Evolutionary conservation across 53 echinoderm and acorn worm genomes (phyloP).

Genomic region (Paelopatides confundens): DNA sequence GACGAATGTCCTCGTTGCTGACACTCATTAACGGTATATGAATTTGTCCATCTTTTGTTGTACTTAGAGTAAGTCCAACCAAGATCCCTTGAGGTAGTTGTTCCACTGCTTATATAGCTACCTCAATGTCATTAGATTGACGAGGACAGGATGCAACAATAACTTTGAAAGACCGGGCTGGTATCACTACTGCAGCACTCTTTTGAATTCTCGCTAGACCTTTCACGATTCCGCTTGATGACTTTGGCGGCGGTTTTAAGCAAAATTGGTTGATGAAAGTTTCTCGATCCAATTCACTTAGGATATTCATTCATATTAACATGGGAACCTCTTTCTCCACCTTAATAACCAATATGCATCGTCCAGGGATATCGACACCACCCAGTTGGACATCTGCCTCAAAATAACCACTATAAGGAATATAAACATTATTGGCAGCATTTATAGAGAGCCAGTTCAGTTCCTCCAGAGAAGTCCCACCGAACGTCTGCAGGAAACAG

Average conservation of each 20-base stretch:
- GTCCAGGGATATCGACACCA: not conserved
- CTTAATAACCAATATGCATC: slow-evolving; percentile 13
- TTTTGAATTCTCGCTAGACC: not conserved
- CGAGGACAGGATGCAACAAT: not conserved
- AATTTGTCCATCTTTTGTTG: not conserved
- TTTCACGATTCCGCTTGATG: too few species aligned
- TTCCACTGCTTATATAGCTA: not conserved
- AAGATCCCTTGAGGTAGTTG: slow-evolving; percentile 7
- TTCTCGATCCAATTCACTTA: not conserved
- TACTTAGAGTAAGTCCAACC: not conserved
- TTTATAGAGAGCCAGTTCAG: not conserved
- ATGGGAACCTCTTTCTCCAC: not conserved
- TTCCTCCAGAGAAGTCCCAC: not conserved
- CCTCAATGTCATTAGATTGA: not conserved
- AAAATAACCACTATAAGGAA: slow-evolving; percentile 12
- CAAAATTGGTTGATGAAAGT: not conserved
- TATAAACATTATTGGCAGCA: not conserved
- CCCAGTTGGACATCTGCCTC: slow-evolving; percentile 4
- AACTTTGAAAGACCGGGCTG: not conserved
- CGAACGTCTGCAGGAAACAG: not conserved
- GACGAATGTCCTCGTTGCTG: not conserved
- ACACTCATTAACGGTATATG: slow-evolving; percentile 8
- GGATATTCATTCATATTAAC: slow-evolving; percentile 44
- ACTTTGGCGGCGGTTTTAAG: not conserved
- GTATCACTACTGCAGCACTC: not conserved